phyloP scores from a whole-genome alignment of 2,113 vertebrate species.

The Maccullochella peelii region DNA sequence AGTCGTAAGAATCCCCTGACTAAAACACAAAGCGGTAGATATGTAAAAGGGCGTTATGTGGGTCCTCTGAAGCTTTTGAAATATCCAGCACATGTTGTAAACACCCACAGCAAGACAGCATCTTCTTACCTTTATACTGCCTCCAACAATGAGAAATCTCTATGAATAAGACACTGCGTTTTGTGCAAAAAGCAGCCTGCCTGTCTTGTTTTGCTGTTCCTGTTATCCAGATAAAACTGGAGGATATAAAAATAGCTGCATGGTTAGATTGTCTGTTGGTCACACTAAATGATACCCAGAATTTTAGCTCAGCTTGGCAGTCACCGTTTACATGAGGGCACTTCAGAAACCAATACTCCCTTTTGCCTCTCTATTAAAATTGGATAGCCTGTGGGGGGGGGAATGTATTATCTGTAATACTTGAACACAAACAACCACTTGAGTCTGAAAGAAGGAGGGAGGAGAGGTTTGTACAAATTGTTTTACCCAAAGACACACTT shows the following conservation, averaged over 20 bases:
- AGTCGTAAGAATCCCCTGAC: not conserved
- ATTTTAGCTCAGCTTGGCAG: conserved; percentile 6
- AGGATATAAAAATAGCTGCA: conserved; percentile 5
- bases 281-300: not conserved
- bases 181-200: not conserved
- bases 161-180: conserved; percentile 21
- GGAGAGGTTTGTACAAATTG: conserved; percentile 7
- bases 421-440: conserved; percentile 29
- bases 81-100: conserved; percentile 13
- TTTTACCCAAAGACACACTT: conserved; percentile 19
- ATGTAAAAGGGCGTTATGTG: conserved; percentile 12
- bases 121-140: not conserved
- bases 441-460: not conserved
- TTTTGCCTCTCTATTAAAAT: conserved; percentile 28
- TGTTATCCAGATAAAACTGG: conserved; percentile 14
- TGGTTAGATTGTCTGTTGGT: not conserved
- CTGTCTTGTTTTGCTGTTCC: not conserved
- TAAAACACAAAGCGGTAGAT: not conserved
- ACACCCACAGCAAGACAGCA: conserved; percentile 5
- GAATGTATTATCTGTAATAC: conserved; percentile 15
- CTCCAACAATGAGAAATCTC: conserved; percentile 32
- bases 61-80: conserved; percentile 30
- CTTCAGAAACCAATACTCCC: conserved; percentile 29
- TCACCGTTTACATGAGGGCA: not conserved
- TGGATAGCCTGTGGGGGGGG: not conserved